Percentiles rank a stretch among this genome's conserved stretches.
phyloP scores from a whole-genome alignment of 2,888 invertebrate genomes.

The Cybosia mesomella region DNA sequence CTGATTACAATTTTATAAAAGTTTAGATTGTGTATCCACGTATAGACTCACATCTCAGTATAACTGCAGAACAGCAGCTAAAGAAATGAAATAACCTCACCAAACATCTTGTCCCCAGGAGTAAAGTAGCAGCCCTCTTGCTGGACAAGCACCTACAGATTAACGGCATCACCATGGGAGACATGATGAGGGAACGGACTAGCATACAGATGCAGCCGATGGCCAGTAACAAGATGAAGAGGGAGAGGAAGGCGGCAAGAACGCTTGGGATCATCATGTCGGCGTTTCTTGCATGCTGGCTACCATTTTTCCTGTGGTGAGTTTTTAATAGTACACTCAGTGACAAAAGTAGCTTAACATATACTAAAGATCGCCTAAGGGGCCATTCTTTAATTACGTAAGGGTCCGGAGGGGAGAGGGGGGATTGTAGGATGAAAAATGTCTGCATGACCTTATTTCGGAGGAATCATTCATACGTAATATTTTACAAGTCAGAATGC shows the following conservation, averaged over 20 bases:
- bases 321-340: slow-evolving; percentile 39
- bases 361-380: no score
- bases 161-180: slow-evolving; percentile 93
- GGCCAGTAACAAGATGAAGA: slow-evolving; percentile 94
- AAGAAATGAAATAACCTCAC: neutral
- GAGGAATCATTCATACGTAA: no score
- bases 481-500: no score
- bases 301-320: slow-evolving; percentile 98
- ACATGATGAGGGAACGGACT: slow-evolving; percentile 86
- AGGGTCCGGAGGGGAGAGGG: no score
- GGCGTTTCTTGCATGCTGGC: slow-evolving; percentile 97
- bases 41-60: no score
- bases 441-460: no score
- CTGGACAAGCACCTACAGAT: slow-evolving; percentile 96
- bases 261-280: slow-evolving; percentile 99
- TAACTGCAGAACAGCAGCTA: no score
- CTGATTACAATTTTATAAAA: no score
- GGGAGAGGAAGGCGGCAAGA: slow-evolving; percentile 96
- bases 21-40: no score
- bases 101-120: slow-evolving; percentile 83
- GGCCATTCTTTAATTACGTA: no score
- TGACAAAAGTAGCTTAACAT: no score
- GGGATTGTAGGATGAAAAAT: no score
- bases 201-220: slow-evolving; percentile 91
- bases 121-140: slow-evolving; percentile 95